These are phyloP conservation scores for Hoplodrina ambigua DNA, from an alignment of 2,888 invertebrate species.

Conservation along the genomic window DNA sequence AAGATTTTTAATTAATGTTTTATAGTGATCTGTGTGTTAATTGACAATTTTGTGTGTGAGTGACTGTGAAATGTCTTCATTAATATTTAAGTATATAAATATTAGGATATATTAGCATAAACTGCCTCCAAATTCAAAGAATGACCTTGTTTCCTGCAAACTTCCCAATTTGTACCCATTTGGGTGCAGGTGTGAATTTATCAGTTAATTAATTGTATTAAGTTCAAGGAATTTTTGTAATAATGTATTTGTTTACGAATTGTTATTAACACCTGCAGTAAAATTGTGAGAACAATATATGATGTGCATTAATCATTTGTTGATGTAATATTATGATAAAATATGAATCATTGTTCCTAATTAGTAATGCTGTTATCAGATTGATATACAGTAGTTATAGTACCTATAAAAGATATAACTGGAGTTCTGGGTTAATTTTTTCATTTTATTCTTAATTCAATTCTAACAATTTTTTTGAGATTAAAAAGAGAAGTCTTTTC, in stretches of 20 bases:
- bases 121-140: slow-evolving; percentile 29
- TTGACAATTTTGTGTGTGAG: slow-evolving; percentile 2
- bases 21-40: not conserved
- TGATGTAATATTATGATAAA: slow-evolving; percentile 13
- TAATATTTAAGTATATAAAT: slow-evolving; percentile 24
- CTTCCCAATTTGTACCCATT: slow-evolving; percentile 14
- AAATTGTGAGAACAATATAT: not conserved
- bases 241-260: not conserved
- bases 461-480: not conserved
- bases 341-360: slow-evolving; percentile 36
- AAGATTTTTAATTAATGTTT: slow-evolving; percentile 12
- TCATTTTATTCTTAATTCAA: not conserved
- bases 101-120: slow-evolving; percentile 31
- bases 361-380: slow-evolving; percentile 31
- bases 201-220: not conserved
- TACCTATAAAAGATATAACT: not conserved
- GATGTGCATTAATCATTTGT: slow-evolving; percentile 9
- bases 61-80: slow-evolving; percentile 20
- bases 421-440: slow-evolving; percentile 19
- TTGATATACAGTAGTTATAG: slow-evolving; percentile 18
- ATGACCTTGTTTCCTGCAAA: slow-evolving; percentile 44
- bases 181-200: not conserved
- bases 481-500: not conserved
- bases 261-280: slow-evolving; percentile 1
- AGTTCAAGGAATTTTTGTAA: not conserved